Percentiles rank a stretch among this genome's conserved stretches.
Evolutionary conservation across 2,888 invertebrate species (phyloP).

Genomic region (Diplazon laetatorius): DNA sequence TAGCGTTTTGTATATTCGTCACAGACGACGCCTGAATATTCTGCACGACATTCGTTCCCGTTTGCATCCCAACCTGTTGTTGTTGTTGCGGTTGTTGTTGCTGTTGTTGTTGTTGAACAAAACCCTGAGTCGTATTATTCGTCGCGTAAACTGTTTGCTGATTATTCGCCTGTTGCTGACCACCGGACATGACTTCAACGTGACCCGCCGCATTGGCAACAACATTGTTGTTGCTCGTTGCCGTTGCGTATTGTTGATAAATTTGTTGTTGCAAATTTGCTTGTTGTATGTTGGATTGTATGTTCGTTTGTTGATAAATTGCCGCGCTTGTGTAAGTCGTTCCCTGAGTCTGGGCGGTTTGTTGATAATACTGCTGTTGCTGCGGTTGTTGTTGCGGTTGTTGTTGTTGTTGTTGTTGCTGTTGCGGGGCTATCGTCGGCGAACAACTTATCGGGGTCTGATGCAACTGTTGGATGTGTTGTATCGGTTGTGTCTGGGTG

Average conservation of each 20-base stretch:
- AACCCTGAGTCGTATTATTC: conserved; percentile 59
- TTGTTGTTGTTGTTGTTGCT: too few relatives aligned
- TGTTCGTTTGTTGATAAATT: conserved; percentile 60
- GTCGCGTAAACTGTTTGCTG: conserved; percentile 65
- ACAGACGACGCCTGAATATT: conserved; percentile 65
- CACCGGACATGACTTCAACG: conserved; percentile 38
- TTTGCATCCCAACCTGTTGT: conserved; percentile 71
- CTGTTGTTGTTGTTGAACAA: conserved; percentile 68
- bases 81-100: conserved; percentile 58
- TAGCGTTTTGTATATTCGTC: conserved; percentile 50
- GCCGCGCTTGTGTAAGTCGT: conserved; percentile 46
- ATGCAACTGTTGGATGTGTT: conserved; percentile 79
- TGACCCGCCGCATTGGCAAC: conserved; percentile 32
- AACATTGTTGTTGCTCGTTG: conserved; percentile 22
- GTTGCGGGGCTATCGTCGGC: conserved; percentile 72
- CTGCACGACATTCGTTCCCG: conserved; percentile 61
- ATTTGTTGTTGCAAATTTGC: conserved; percentile 61
- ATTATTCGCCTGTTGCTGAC: conserved; percentile 46
- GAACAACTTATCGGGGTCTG: conserved; percentile 74
- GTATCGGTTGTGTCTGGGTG: conserved; percentile 73
- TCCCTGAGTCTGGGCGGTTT: conserved; percentile 40
- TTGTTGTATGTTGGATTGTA: conserved; percentile 31
- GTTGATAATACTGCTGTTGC: conserved; percentile 66
- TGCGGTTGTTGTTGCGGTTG: conserved; percentile 50
- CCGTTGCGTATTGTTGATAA: conserved; percentile 57